Evolutionary conservation across 2,888 invertebrate species (phyloP).

Genomic region (Spialia ferax): DNA sequence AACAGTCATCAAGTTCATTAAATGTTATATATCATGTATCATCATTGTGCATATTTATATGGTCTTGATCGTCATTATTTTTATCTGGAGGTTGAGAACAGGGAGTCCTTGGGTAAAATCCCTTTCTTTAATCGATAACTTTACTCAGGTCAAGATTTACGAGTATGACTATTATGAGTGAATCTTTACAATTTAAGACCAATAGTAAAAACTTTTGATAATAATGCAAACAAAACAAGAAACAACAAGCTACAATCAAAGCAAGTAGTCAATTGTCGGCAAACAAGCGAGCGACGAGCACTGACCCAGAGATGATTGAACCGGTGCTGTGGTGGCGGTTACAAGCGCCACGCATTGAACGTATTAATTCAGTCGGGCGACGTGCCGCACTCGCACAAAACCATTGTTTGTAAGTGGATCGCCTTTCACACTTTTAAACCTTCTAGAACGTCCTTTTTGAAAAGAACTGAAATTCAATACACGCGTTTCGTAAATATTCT

Average conservation of each 20-base stretch:
- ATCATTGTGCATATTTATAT: too few species aligned
- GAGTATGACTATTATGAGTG: too few species aligned
- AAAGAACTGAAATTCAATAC: not conserved
- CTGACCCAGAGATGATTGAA: conserved; percentile 33
- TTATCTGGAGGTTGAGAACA: too few species aligned
- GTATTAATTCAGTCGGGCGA: conserved; percentile 9
- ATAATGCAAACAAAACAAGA: conserved; percentile 7
- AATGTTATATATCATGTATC: not conserved
- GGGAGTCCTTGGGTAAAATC: too few species aligned
- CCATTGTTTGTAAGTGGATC: conserved; percentile 1
- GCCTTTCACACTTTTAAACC: not conserved
- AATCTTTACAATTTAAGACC: not conserved
- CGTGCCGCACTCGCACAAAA: not conserved
- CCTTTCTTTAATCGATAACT: too few species aligned
- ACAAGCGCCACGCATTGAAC: conserved; percentile 11
- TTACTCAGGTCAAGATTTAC: too few species aligned
- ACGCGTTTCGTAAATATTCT: not conserved
- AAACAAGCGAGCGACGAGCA: conserved; percentile 15
- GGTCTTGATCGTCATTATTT: too few species aligned
- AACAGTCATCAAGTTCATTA: not conserved
- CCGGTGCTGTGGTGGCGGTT: conserved; percentile 2
- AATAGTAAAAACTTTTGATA: not conserved
- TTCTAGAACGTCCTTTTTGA: not conserved
- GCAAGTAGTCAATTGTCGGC: conserved; percentile 8
- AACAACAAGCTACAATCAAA: conserved; percentile 8